Evolutionary conservation across 2,797 vertebrate species (phyloP).

Genomic region (Chrosomus eos): DNA sequence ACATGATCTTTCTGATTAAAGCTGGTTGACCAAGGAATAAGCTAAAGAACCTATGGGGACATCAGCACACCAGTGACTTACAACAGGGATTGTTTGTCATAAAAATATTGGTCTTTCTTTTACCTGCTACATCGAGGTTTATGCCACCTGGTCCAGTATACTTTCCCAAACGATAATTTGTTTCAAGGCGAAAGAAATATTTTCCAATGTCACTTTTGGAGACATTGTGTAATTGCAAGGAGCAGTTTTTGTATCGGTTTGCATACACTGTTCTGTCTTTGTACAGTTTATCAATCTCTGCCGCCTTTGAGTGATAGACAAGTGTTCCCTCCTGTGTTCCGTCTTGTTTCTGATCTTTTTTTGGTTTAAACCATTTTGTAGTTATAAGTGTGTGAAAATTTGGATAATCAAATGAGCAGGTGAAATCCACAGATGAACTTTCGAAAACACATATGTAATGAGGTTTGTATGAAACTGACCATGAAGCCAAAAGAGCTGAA

Average conservation of each 20-base stretch:
- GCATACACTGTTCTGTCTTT: conserved; percentile 27
- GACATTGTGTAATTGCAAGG: conserved; percentile 26
- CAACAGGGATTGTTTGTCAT: too few relatives aligned
- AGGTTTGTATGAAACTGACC: conserved; percentile 23
- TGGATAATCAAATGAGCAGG: conserved; percentile 5
- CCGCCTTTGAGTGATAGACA: not conserved
- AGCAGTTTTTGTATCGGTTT: conserved; percentile 33
- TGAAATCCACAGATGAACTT: conserved; percentile 22
- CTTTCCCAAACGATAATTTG: accelerated
- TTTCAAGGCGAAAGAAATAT: conserved; percentile 23
- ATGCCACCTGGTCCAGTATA: not conserved
- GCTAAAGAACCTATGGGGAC: too few relatives aligned
- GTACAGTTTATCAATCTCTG: not conserved
- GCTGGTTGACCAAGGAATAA: too few relatives aligned
- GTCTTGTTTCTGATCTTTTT: not conserved
- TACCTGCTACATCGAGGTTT: conserved; percentile 32
- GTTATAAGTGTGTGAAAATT: conserved; percentile 37
- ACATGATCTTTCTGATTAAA: too few relatives aligned
- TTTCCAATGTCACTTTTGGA: conserved; percentile 29
- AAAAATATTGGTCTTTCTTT: not conserved
- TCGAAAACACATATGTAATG: not conserved
- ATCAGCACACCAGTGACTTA: too few relatives aligned
- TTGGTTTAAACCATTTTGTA: conserved; percentile 58
- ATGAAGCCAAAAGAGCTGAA: conserved; percentile 17
- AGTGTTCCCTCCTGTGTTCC: conserved; percentile 14